Base-by-base conservation (phyloP, 1,140 invertebrate genomes). In the Drosophila murphyi region DNA sequence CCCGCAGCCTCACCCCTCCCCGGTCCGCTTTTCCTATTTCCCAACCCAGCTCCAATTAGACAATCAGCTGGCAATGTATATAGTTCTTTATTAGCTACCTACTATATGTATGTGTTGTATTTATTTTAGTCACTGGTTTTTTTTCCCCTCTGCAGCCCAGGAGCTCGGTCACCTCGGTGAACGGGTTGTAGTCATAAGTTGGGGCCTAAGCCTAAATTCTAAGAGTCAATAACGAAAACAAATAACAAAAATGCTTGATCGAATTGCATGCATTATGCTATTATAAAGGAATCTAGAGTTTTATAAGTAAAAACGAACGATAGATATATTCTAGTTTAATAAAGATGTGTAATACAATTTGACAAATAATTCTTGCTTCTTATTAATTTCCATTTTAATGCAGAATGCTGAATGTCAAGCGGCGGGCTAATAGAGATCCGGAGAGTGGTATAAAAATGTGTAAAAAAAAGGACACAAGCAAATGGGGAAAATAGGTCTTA, bases 71-170 rank as follows among this genome's bases (percentile, higher is more conserved):
- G 34, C 39, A 68, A 51, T 89, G 85, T 88, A 89, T 34, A 83
- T 88, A 88, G 72, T 48, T 72, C 67, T 62, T 28, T 37, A 52
- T 74, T 51, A 63, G 35, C 20, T 63, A 29, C 20, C 37, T 41
- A 5, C 48, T 20, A 28, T 43, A 41, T 37, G 76, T 73, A 64
- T 10, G 64, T 60, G 35, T 56, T 86, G 83, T 88, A 88, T 88
- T 88, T 88, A 88, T 88, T 88, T 67, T 88, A 88, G 83, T 87
- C 83, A 87, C 83, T 87, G 76, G 67, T 68, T 65, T 56, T 61
- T 48, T 63, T 63, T 60, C 51, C 28, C 20, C 43, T 41, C 69
- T 52, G 31, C 59, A 50, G 69, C 69, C 69, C 51, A 65, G 31
- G 31, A 20, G 47, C 37, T 61, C 45, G 7, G 29, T 10, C 7